Evolutionary conservation across 1,140 invertebrate genomes (phyloP).

Genomic region (Lordiphosa mommai): DNA sequence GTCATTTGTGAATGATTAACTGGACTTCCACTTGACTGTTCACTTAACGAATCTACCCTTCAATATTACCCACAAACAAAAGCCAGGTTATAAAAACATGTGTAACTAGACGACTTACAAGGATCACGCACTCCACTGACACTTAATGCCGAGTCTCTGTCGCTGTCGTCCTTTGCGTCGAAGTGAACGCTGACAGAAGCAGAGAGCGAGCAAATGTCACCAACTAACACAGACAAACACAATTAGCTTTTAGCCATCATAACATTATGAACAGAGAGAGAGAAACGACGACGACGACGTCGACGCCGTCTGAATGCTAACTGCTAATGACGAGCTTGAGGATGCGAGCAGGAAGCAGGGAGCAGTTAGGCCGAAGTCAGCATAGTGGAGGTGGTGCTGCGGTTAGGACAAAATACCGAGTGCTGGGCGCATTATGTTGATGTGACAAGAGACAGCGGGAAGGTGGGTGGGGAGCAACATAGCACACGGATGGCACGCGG

Average conservation of each 20-base stretch:
- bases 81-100: slow-evolving; percentile 71
- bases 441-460: slow-evolving; percentile 3
- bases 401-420: slow-evolving; percentile 20
- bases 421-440: slow-evolving; percentile 53
- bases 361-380: slow-evolving; percentile 32
- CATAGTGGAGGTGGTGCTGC: slow-evolving; percentile 7
- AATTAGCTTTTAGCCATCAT: slow-evolving; percentile 77
- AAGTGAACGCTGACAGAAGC: not conserved
- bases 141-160: slow-evolving; percentile 59
- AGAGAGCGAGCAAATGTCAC: slow-evolving; percentile 50
- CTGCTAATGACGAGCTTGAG: slow-evolving; percentile 63
- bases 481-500: slow-evolving; percentile 60
- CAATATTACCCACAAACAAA: slow-evolving; percentile 5
- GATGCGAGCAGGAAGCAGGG: slow-evolving; percentile 8
- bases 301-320: slow-evolving; percentile 47
- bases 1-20: too few species aligned
- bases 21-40: too few species aligned
- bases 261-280: slow-evolving; percentile 70
- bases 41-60: slow-evolving; percentile 34
- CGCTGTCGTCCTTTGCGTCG: not conserved
- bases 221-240: slow-evolving; percentile 67
- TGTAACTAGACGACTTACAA: slow-evolving; percentile 76
- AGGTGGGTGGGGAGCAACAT: not conserved
- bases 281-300: slow-evolving; percentile 35
- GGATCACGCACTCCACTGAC: slow-evolving; percentile 76